Conservation (phyloP, 2,113 vertebrate species). For the Raja brachyura region DNA sequence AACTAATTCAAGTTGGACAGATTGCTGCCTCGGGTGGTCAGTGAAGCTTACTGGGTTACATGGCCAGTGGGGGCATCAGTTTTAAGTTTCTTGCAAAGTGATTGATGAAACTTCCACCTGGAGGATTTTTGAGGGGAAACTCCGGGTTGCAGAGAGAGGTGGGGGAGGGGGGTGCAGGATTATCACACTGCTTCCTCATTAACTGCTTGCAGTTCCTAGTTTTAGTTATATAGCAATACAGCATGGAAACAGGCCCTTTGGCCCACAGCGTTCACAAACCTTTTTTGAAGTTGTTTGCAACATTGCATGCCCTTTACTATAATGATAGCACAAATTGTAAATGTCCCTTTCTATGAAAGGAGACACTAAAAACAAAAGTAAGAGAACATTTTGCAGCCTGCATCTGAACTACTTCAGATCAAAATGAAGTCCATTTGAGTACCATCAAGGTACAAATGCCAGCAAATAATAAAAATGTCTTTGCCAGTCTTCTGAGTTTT, state of each 20-base stretch:
- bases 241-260: not conserved
- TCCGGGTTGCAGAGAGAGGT: too few relatives aligned
- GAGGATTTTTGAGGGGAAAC: not conserved
- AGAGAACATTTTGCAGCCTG: slow-evolving; percentile 45
- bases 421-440: slow-evolving; percentile 62
- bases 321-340: slow-evolving; percentile 50
- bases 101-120: not conserved
- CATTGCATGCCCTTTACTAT: slow-evolving; percentile 9
- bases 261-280: not conserved
- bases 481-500: slow-evolving; percentile 46
- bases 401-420: slow-evolving; percentile 54
- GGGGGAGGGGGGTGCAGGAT: too few relatives aligned
- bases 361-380: slow-evolving; percentile 49
- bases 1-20: not conserved
- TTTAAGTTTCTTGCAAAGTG: not conserved
- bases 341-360: slow-evolving; percentile 91
- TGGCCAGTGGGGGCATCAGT: not conserved
- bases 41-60: not conserved
- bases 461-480: slow-evolving; percentile 67
- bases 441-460: slow-evolving; percentile 64
- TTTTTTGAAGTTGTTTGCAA: slow-evolving; percentile 11
- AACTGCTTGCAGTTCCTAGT: not conserved
- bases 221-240: not conserved
- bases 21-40: not conserved
- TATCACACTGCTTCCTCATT: not conserved